Conservation (phyloP, 2,888 invertebrate genomes). For the Scotopteryx bipunctaria region DNA sequence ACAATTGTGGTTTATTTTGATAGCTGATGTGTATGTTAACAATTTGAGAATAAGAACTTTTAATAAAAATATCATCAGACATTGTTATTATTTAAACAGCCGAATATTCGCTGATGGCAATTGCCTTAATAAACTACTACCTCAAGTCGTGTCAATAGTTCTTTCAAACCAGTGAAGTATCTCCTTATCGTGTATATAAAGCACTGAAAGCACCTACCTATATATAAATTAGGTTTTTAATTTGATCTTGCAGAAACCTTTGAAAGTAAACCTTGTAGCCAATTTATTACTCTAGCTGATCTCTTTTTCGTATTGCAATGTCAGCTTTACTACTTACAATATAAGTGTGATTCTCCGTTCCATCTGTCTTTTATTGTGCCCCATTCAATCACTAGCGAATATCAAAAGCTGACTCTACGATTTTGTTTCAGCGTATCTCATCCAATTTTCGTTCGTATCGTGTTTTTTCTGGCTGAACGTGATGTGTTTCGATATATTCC, state of each 20-base stretch:
- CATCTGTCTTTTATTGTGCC: conserved; percentile 19
- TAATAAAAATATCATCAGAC: too few species aligned
- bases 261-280: neutral
- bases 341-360: conserved; percentile 14
- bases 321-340: conserved; percentile 20
- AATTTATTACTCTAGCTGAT: neutral
- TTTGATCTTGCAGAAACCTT: too few species aligned
- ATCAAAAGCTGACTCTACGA: conserved; percentile 25
- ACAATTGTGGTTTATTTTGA: neutral
- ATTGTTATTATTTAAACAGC: too few species aligned
- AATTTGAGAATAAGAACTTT: too few species aligned
- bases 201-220: too few species aligned
- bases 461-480: conserved; percentile 88
- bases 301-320: conserved; percentile 1
- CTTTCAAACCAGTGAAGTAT: too few species aligned
- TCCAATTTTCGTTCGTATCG: conserved; percentile 86
- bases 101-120: too few species aligned
- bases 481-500: conserved; percentile 86
- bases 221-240: too few species aligned
- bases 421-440: conserved; percentile 84
- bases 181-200: too few species aligned
- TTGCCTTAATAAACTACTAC: too few species aligned
- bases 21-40: neutral
- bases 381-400: conserved; percentile 26
- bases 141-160: too few species aligned